Evolutionary conservation across 1,140 invertebrate species (phyloP), one percentile per base, ranked within the genome.

Genomic region (Euschistus heros): DNA sequence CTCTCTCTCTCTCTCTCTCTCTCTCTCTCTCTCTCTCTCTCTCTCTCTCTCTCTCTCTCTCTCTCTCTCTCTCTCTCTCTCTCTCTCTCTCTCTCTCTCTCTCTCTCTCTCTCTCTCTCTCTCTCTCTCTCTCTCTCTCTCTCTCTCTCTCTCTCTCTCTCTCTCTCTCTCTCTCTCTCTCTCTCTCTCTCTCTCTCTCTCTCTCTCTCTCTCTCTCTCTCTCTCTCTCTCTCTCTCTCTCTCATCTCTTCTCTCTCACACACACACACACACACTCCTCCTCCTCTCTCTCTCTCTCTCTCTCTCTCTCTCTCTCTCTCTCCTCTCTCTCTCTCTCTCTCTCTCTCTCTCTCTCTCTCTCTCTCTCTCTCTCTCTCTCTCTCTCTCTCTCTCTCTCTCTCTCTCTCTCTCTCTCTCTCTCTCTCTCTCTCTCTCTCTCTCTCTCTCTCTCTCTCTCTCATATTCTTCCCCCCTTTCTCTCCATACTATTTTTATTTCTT

Each of bases 101-200:
- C 17, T 17, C 42, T 17, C 17, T 17, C 17, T 17, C 17, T 17
- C 42, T 10, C 42, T 17, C 42, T 10, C 42, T 10, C 22, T 33
- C 33, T 55, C 52, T 18, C 52, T 55, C 52, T 55, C 52, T 55
- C 52, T 18, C n/a, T 55, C 52, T 18, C 52, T 26, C 24, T 18
- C 52, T 60, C 26, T 4, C 8, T 59, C 55, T 55, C 52, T 55
- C 52, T 55, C 52, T 55, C 57, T 26, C 15, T 7, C 14, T 15
- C 14, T 27, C 6, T 27, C 18, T 13, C 52, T 13, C 52, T 13
- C 52, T 54, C 52, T 54, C 52, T 13, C 52, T 54, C 52, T n/a
- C 52, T n/a, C 52, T 54, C 52, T 26, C 52, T 55, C 52, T 55
- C 52, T 18, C 52, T 55, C 52, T 55, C 52, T 55, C 52, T 55